Evolutionary conservation across 2,797 vertebrate genomes (phyloP).

Genomic region (Halcyon leucocephala): DNA sequence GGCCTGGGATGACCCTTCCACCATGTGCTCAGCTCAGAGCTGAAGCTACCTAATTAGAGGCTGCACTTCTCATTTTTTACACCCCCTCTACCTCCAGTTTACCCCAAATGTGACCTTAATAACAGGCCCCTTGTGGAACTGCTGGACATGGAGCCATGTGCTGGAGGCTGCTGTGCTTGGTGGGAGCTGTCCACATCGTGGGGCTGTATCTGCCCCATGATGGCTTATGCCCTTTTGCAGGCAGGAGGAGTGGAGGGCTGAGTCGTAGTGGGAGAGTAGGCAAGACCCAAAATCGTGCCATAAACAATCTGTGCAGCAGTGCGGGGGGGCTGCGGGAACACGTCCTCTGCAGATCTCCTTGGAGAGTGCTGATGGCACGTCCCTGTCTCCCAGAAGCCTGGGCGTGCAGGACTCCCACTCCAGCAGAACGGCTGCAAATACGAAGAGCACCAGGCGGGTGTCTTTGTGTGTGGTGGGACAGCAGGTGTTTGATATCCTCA

Average conservation of each 20-base stretch:
- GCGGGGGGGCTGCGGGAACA: background rate
- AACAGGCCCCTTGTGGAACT: accelerated
- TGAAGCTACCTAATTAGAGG: background rate
- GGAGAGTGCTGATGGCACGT: background rate
- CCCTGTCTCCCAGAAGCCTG: background rate
- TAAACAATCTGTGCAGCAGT: background rate
- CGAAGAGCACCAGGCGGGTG: background rate
- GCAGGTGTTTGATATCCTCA: background rate
- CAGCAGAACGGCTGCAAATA: background rate
- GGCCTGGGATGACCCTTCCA: background rate
- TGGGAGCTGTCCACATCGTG: background rate
- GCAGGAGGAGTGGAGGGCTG: background rate
- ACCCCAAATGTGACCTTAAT: background rate
- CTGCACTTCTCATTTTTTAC: background rate
- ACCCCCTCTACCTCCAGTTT: background rate
- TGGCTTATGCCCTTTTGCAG: background rate
- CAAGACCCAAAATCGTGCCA: background rate
- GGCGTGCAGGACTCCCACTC: background rate
- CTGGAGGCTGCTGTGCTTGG: background rate
- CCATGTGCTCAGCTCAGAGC: background rate
- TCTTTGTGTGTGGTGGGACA: background rate
- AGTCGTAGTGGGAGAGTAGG: background rate
- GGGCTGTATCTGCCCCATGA: background rate
- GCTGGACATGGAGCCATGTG: background rate
- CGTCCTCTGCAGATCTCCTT: background rate